Evolutionary conservation across 2,888 invertebrate genomes (phyloP), one percentile per base, ranked within the genome.

Genomic region (Chymomyza fuscimana): DNA sequence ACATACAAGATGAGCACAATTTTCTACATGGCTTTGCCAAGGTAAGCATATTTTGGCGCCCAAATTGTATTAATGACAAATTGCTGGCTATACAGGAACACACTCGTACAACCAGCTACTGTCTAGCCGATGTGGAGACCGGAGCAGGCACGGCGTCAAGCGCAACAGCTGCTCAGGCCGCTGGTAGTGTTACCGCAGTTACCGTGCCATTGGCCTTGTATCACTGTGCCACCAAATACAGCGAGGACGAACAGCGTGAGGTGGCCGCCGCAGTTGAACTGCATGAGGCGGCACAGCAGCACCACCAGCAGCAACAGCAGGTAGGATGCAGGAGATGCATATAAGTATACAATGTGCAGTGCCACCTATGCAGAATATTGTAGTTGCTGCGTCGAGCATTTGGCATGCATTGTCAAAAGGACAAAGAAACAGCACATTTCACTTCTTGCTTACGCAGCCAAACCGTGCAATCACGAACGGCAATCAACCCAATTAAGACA

Each of bases 1-100:
- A 90, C 74, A 89, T 90, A 82, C 90, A 90, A 68, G 90, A 90
- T 70, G 90, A 90, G 66, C 90, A 90, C 76, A 90, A 90, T 69
- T 90, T 90, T 54, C 77, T 90, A 78, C 91, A 90, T n/a, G 88
- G 86, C 65, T 72, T 86, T 25, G 81, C 79, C 69, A 88, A 89
- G 88, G 89, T 89, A 65, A 29, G 60, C 52, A 61, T 2, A 36
- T 67, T 59, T 66, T 46, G 25, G 60, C 54, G 36, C 61, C 51
- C 40, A 64, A 54, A 40, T 54, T 58, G 25, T 2, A 5, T 1
- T 54, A 64, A 54, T 56, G 50, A 19, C 15, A 62, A 16, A 19
- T 51, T 59, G 56, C 51, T 51, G 19, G 51, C 22, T 40, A 50
- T 58, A 65, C 74, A 82, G 79, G 89, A 89, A 64, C 88, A 89